Base-by-base conservation (phyloP, 2,888 invertebrate genomes). In the Drosophila buzzatii region DNA sequence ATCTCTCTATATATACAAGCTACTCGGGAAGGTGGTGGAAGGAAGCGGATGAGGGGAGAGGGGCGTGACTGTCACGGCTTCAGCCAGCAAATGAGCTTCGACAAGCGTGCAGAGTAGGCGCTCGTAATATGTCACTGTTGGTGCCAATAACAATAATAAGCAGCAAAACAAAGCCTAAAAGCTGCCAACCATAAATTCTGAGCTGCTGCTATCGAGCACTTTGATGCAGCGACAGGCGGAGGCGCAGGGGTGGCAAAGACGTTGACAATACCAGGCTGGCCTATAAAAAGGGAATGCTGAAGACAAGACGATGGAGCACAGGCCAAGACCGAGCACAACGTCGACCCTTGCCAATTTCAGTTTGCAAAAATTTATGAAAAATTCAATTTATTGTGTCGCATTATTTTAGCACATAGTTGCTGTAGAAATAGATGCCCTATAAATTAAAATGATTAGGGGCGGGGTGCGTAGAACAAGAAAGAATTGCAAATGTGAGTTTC, bases 141-240 rank as follows among this genome's bases (percentile, higher is more conserved):
- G 90, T 89, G 89, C 83, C 89, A 90, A 89, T 90, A 89, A 89
- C 88, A 89, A 89, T 90, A 89, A 90, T 86, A 86, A 85, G 86
- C 89, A 84, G 89, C 88, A 85, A 86, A 86, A 89, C 88, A 86
- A 85, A 87, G 85, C 87, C 85, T 85, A 85, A 85, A 86, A 89
- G 87, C 89, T 86, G 85, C 70, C 89, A 81, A 80, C 85, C 87
- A 86, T 89, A 86, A 86, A 86, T 86, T 89, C 79, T 78, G 73
- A 68, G 73, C 81, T 76, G 78, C 75, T 71, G 69, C 74, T 57
- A 68, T 69, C 70, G 70, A 71, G 53, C 70, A 73, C 61, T 72
- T 63, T 58, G 58, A 39, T 64, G 77, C 76, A 42, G 57, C 20
- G 20, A 9, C 16, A 42, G 56, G 10, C 20, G 2, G 9, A 5